Percentiles rank a stretch among this genome's conserved stretches.
phyloP scores from a whole-genome alignment of 2,797 vertebrate species.

The Halcyon leucocephala region DNA sequence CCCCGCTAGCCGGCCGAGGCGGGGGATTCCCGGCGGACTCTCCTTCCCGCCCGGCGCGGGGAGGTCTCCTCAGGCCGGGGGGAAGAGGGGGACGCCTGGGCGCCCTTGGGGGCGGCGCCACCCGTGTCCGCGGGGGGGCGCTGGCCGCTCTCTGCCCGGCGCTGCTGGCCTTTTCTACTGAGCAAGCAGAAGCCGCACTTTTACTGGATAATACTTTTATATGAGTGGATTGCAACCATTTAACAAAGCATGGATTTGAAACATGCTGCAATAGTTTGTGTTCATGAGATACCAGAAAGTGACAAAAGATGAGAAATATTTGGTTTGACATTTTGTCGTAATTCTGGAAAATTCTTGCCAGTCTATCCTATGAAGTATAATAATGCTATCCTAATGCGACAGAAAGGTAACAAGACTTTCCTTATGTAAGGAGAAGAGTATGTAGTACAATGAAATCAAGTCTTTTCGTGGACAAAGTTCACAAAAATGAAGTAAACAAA shows the following conservation, averaged over 20 bases:
- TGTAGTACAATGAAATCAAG: neutral
- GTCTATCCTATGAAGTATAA: neutral
- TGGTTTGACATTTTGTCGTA: neutral
- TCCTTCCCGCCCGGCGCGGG: neutral
- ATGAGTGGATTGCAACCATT: neutral
- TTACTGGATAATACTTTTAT: neutral
- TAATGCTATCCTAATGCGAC: neutral
- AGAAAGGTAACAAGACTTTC: neutral
- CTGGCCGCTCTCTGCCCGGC: neutral
- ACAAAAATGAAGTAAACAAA: neutral
- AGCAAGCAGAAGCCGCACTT: neutral
- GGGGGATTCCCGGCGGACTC: neutral
- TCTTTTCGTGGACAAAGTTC: neutral
- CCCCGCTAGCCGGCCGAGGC: neutral
- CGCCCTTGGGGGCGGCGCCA: neutral
- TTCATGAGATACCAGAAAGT: neutral
- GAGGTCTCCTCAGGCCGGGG: neutral
- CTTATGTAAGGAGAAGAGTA: neutral
- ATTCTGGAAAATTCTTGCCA: neutral
- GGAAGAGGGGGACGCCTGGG: neutral
- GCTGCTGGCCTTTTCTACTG: neutral
- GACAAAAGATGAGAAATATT: neutral
- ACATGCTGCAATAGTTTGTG: neutral
- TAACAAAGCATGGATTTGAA: neutral
- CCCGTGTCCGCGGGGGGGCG: slow-evolving; percentile 7